Conservation (phyloP, 2,888 invertebrate species). For the Heliconius charithonia region DNA sequence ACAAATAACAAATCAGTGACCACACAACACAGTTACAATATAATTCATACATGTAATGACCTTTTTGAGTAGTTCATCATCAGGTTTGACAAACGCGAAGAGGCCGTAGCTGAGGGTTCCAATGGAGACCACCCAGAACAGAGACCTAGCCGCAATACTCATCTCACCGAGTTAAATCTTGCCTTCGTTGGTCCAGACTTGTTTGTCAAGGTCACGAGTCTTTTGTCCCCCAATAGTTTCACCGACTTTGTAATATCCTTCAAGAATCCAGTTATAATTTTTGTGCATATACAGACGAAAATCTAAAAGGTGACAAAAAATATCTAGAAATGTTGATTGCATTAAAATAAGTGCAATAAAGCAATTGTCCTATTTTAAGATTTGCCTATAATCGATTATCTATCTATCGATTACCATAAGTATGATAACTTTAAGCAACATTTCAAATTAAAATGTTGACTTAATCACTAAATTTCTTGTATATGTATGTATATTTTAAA, state of each 20-base stretch:
- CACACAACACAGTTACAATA: slow-evolving; percentile 49
- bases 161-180: slow-evolving; percentile 77
- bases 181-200: slow-evolving; percentile 83
- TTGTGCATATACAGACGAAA: slow-evolving; percentile 87
- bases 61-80: slow-evolving; percentile 82
- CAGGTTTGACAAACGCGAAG: slow-evolving; percentile 82
- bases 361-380: slow-evolving; percentile 17
- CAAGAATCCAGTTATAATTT: slow-evolving; percentile 86
- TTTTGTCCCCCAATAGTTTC: slow-evolving; percentile 83
- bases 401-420: neutral
- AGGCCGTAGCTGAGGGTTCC: slow-evolving; percentile 85
- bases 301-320: slow-evolving; percentile 79
- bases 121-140: slow-evolving; percentile 84
- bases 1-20: slow-evolving; percentile 49
- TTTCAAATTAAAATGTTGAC: neutral
- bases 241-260: slow-evolving; percentile 88
- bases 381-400: neutral
- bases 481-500: too few relatives aligned
- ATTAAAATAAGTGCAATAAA: neutral
- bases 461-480: neutral
- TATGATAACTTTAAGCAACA: neutral
- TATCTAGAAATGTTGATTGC: neutral
- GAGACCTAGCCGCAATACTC: slow-evolving; percentile 77
- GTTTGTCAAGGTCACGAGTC: slow-evolving; percentile 82
- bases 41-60: slow-evolving; percentile 68